Base-by-base conservation (phyloP, 2,113 vertebrate species). In the Phylloscopus whistleri region DNA sequence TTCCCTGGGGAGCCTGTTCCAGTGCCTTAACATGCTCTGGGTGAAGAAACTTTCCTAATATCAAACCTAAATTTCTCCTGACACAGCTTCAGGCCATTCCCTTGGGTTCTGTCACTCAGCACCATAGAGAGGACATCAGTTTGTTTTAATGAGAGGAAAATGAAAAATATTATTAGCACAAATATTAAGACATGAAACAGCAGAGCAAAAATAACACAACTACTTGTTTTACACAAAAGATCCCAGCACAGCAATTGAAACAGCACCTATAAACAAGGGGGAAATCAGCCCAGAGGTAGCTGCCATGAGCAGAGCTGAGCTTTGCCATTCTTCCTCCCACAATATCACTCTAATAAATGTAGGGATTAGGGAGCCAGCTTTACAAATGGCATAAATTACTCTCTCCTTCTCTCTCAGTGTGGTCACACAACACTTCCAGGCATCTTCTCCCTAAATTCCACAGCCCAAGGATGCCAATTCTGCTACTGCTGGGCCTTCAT, bases 331-430 rank as follows among this genome's bases (percentile, higher is more conserved):
- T 51, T 31, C 43, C 39, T 55, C 31, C 48, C 7, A 44, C 35
- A n/a, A 0, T 10, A 48, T 35, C 53, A 8, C 46, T 70, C 28
- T 7, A 43, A 37, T 16, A 64, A 55, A 23, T 39, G 7, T 0
- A 69, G 14, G 43, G 31, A 66, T 19, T 21, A 56, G 55, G 26
- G 31, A 90, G 23, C 11, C 75, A 83, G 41, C 21, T 68, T 46
- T 46, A 30, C 41, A 76, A 63, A 52, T 49, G 15, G 31, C n/a
- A 59, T 18, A 39, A 74, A 62, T 53, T n/a, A 27, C 37, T 60
- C 43, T 37, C 16, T 66, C 24, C 13, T 60, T 41, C 16, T 76
- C 33, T 43, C 35, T 60, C 55, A 13, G 7, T 6, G 17, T 39
- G 67, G 21, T 48, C 33, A 62, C 33, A 46, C 28, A 76, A 41